Percentiles rank a stretch among this genome's conserved stretches.
These are phyloP conservation scores for Microcebus griseorufus DNA, from an alignment of 2,113 vertebrate genomes.

Conservation along the genomic window DNA sequence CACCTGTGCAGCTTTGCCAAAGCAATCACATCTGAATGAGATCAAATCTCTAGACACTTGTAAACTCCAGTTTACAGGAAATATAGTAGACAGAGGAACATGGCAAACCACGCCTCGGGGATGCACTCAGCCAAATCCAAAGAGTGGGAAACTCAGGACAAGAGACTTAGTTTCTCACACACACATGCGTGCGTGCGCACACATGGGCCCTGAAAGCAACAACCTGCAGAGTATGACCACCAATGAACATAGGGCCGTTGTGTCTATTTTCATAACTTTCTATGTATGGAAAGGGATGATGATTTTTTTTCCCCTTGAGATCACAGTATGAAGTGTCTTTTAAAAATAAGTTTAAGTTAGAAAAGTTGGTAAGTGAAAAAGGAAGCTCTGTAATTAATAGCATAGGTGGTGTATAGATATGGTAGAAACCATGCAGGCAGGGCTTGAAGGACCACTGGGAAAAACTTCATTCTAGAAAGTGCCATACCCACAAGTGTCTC, in stretches of 20 bases:
- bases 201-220: background rate
- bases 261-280: constrained; percentile 5
- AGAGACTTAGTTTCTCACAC: background rate
- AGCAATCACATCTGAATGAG: background rate
- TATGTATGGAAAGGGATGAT: background rate
- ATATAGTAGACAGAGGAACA: background rate
- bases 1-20: background rate
- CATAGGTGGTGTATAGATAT: background rate
- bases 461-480: background rate
- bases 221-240: background rate
- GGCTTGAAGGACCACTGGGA: background rate
- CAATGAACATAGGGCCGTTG: background rate
- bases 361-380: constrained; percentile 1
- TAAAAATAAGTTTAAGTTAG: background rate
- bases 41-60: background rate
- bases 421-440: background rate
- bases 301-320: background rate
- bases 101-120: background rate
- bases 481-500: background rate
- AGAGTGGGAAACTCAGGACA: background rate
- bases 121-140: background rate
- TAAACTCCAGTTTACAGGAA: background rate
- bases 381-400: background rate
- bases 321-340: background rate
- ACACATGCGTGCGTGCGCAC: background rate